Conservation (phyloP, 2,888 invertebrate genomes). For the Amiota mariae region DNA sequence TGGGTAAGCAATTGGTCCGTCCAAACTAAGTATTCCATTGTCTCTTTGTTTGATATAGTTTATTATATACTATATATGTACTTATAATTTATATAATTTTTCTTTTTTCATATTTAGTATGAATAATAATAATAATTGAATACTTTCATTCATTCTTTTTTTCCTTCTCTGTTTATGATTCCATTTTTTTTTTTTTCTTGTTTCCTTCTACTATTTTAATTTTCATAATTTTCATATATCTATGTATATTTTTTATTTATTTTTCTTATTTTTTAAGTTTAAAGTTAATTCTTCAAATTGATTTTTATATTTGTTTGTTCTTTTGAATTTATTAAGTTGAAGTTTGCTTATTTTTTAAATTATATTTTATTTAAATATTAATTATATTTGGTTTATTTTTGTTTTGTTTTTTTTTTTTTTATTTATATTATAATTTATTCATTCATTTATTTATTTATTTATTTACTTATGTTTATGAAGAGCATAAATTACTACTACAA, state of each 20-base stretch:
- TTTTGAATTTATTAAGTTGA: not conserved
- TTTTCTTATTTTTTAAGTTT: conserved; percentile 18
- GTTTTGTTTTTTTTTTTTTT: not conserved
- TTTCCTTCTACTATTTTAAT: no score
- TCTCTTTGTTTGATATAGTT: no score
- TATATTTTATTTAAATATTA: conserved; percentile 14
- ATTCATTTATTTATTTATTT: not conserved
- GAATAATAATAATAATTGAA: no score
- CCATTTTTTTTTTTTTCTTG: no score
- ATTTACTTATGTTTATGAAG: not conserved
- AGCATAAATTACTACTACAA: conserved; percentile 6
- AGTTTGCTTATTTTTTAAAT: not conserved
- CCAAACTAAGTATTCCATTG: no score
- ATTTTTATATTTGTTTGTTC: not conserved
- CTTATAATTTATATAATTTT: no score
- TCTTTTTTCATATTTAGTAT: no score
- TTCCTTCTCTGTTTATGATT: no score
- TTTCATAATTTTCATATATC: conserved; percentile 29
- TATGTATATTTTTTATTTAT: conserved; percentile 39
- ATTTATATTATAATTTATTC: not conserved
- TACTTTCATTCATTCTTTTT: no score
- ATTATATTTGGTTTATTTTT: not conserved
- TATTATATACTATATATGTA: no score
- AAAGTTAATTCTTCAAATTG: not conserved
- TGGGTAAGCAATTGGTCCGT: no score